Conservation (phyloP, 2,113 vertebrate genomes). For the Ramphastos sulfuratus region DNA sequence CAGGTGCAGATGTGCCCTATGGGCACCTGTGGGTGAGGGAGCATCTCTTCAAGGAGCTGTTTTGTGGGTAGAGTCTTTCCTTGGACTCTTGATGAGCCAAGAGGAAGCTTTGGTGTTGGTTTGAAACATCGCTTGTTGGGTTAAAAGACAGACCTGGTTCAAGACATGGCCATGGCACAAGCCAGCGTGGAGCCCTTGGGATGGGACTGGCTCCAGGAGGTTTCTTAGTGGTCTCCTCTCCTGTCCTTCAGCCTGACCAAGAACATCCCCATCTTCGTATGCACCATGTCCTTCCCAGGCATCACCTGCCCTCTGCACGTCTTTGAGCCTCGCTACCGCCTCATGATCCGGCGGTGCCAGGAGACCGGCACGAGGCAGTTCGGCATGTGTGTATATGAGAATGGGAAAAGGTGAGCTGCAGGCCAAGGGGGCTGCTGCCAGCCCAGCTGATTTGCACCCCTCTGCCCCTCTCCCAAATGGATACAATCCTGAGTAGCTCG, state of each 20-base stretch:
- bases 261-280: slow-evolving; percentile 90
- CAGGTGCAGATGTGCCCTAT: fast-evolving
- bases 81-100: neutral
- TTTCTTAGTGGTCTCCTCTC: neutral
- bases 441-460: neutral
- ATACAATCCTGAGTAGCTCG: neutral
- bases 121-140: neutral
- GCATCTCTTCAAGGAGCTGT: neutral
- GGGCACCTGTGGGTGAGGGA: neutral
- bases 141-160: neutral
- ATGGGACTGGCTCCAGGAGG: neutral
- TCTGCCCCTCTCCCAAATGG: neutral
- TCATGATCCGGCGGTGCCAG: slow-evolving; percentile 92
- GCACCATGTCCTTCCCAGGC: slow-evolving; percentile 88
- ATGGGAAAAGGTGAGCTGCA: slow-evolving; percentile 82
- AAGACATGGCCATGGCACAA: neutral
- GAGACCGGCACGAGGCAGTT: slow-evolving; percentile 89
- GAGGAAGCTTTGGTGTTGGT: neutral
- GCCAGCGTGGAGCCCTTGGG: neutral
- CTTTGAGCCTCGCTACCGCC: slow-evolving; percentile 90
- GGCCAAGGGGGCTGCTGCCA: neutral
- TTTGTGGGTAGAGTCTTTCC: neutral
- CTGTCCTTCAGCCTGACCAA: slow-evolving; percentile 78
- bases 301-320: slow-evolving; percentile 87
- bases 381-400: slow-evolving; percentile 90